Evolutionary conservation across 2,888 invertebrate genomes (phyloP).

Genomic region (Drosophila anomelani): DNA sequence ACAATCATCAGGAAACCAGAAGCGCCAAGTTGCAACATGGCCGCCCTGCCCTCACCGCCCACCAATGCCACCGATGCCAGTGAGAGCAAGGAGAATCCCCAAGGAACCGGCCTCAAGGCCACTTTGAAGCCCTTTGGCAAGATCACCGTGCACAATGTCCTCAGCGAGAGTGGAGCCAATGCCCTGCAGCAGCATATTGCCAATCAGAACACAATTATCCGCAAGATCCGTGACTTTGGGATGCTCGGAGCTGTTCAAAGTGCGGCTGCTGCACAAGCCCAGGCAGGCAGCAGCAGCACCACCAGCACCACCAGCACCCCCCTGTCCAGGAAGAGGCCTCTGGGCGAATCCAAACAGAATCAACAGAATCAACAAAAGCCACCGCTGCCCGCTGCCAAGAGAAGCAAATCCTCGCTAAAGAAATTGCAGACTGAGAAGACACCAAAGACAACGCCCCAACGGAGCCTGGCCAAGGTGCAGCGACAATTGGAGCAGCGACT

Average conservation of each 20-base stretch:
- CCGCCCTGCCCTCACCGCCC: constrained; percentile 81
- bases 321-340: constrained; percentile 63
- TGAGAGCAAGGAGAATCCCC: constrained; percentile 23
- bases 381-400: constrained; percentile 12
- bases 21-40: constrained; percentile 65
- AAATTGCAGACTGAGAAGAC: constrained; percentile 8
- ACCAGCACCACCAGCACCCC: constrained; percentile 1
- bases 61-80: background rate
- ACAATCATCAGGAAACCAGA: constrained; percentile 22
- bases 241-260: constrained; percentile 82
- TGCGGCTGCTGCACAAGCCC: constrained; percentile 35
- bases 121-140: constrained; percentile 81
- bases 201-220: constrained; percentile 82
- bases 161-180: constrained; percentile 78
- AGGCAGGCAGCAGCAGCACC: background rate
- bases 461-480: constrained; percentile 2
- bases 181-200: constrained; percentile 71
- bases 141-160: constrained; percentile 82
- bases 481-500: constrained; percentile 7
- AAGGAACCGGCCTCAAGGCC: constrained; percentile 27
- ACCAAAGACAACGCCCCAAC: background rate
- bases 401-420: constrained; percentile 13
- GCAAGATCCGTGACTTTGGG: constrained; percentile 84
- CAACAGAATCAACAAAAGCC: constrained; percentile 52
- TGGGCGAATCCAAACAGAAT: constrained; percentile 57